These are phyloP conservation scores for Drosophila mercatorum DNA, from an alignment of 2,888 invertebrate species.

Conservation along the genomic window DNA sequence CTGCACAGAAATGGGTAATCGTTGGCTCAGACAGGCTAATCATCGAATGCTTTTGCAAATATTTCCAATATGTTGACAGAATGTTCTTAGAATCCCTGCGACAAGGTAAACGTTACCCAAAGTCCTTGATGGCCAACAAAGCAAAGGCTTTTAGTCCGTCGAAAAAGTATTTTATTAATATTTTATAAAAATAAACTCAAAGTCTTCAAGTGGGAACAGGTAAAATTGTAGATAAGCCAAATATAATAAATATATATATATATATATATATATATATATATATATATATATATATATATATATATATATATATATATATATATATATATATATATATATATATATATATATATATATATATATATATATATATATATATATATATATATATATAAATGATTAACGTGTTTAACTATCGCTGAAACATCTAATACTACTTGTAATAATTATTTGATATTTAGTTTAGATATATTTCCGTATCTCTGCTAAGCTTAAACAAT, in stretches of 20 bases:
- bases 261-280: too few relatives aligned
- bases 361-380: too few relatives aligned
- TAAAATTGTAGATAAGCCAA: too few relatives aligned
- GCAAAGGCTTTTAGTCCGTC: background rate
- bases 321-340: too few relatives aligned
- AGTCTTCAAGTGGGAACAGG: background rate
- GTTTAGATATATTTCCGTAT: background rate
- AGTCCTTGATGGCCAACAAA: background rate
- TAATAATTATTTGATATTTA: background rate
- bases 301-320: too few relatives aligned
- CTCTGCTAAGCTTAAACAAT: background rate
- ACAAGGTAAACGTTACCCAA: background rate
- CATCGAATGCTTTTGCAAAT: slow-evolving; percentile 7
- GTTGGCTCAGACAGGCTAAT: slow-evolving; percentile 12
- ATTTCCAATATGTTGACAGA: slow-evolving; percentile 6
- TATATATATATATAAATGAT: too few relatives aligned
- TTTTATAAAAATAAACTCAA: background rate
- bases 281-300: too few relatives aligned
- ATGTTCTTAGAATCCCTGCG: background rate
- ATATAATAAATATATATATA: too few relatives aligned
- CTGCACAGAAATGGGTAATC: slow-evolving; percentile 4
- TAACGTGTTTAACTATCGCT: too few relatives aligned
- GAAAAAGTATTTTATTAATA: background rate
- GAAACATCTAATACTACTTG: background rate
- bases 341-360: too few relatives aligned